Base-by-base conservation (phyloP, 2,797 vertebrate genomes). In the Amphiprion clarkii region DNA sequence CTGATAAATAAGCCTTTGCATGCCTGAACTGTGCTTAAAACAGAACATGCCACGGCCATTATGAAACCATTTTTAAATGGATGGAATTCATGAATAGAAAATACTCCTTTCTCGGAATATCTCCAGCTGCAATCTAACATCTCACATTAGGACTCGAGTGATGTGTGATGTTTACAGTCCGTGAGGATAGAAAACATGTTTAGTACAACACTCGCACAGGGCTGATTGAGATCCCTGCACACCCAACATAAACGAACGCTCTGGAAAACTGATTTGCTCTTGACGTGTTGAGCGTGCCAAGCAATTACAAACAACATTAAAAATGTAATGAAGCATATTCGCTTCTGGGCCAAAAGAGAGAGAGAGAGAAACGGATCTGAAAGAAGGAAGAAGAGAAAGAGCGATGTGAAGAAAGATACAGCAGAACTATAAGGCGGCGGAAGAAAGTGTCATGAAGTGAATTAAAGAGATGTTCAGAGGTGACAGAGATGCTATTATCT, bases 281-380 rank as follows among this genome's bases (percentile, higher is more conserved):
- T 81, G 81, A 92, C 76, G 70, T 85, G 84, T 78, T 78, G 76
- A 85, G 78, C 84, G 79, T 67, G 76, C 87, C 74, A 74, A 82
- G 82, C 78, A 82, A 92, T 92, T 88, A 89, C 84, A 91, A 91
- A 92, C 79, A 88, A 81, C 87, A 90, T 88, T 82, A 88, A 87
- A 90, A 88, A 89, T 91, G 78, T 84, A 92, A 92, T 86, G 87
- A 88, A 78, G 61, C 84, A 71, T 77, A 84, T 85, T 86, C 78
- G 77, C 83, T 81, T 77, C 71, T 60, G 74, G 79, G 87, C 58
- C 27, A 17, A 57, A 46, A 73, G 8, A 56, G 16, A 14, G 59
- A 42, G 59, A 42, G 56, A 19, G 25, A 46, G 53, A 42, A n/a
- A 25, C 33, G 10, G 16, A 29, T 36, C 33, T 36, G 33, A 29